Evolutionary conservation across 2,888 invertebrate species (phyloP).

Genomic region (Salpingus planirostris): DNA sequence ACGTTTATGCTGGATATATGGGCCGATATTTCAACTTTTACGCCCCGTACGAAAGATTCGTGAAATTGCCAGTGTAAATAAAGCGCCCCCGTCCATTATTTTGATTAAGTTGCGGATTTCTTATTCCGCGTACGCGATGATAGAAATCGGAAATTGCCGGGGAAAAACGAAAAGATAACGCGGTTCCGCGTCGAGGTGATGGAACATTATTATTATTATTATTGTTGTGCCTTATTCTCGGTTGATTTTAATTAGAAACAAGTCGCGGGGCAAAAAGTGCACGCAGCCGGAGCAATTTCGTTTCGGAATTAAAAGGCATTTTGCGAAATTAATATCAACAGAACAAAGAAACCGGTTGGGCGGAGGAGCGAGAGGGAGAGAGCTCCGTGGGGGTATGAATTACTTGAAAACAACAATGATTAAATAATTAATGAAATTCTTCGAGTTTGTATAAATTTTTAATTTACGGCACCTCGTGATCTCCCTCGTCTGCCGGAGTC

Average conservation of each 20-base stretch:
- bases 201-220: too few species aligned
- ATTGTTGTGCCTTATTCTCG: too few species aligned
- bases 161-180: too few species aligned
- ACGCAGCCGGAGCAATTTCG: conserved; percentile 20
- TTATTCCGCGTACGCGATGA: too few species aligned
- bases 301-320: conserved; percentile 27
- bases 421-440: conserved; percentile 40
- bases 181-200: too few species aligned
- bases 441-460: conserved; percentile 35
- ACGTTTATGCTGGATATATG: conserved; percentile 39
- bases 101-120: too few species aligned
- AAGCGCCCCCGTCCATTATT: too few species aligned
- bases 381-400: conserved; percentile 28
- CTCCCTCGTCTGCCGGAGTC: too few species aligned
- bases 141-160: too few species aligned
- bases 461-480: conserved; percentile 35
- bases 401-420: conserved; percentile 35
- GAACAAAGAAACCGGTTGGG: conserved; percentile 21
- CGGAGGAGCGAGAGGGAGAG: too few species aligned
- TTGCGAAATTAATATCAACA: conserved; percentile 30
- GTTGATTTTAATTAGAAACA: conserved; percentile 18
- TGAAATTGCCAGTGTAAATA: conserved; percentile 20
- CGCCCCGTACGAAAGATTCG: conserved; percentile 21
- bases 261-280: conserved; percentile 6
- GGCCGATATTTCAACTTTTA: conserved; percentile 36